These are phyloP conservation scores for Shinisaurus crocodilurus DNA, from an alignment of 2,113 vertebrate species.

Conservation along the genomic window DNA sequence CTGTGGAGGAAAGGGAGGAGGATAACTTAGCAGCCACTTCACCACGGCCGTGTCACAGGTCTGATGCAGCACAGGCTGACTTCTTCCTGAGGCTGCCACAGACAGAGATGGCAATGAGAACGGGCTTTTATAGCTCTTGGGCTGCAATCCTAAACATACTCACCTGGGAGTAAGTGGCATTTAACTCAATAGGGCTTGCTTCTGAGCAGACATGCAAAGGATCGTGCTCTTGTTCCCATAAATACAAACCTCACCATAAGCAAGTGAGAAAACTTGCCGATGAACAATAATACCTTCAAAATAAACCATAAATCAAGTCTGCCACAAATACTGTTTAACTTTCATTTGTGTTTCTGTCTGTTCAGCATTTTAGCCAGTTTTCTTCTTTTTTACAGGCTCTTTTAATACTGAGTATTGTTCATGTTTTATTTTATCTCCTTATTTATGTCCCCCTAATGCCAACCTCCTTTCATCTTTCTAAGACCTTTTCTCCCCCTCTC, in stretches of 20 bases:
- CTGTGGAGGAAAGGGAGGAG: background rate
- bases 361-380: conserved; percentile 33
- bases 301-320: background rate
- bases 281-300: background rate
- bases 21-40: background rate
- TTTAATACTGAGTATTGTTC: conserved; percentile 33
- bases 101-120: no score
- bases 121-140: background rate
- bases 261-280: background rate
- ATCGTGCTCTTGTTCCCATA: background rate
- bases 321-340: accelerated
- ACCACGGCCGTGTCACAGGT: background rate
- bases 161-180: no score
- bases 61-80: background rate
- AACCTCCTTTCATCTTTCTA: conserved; percentile 40
- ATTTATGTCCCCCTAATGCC: conserved; percentile 43
- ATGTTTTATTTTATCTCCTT: conserved; percentile 47
- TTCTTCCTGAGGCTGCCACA: background rate
- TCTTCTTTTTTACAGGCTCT: background rate
- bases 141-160: no score
- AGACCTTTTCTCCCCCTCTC: background rate
- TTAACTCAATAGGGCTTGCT: background rate
- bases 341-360: conserved; percentile 2
- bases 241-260: background rate
- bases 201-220: background rate